Conservation (phyloP, 2,797 vertebrate species). For the Mionectes olivaceus region DNA sequence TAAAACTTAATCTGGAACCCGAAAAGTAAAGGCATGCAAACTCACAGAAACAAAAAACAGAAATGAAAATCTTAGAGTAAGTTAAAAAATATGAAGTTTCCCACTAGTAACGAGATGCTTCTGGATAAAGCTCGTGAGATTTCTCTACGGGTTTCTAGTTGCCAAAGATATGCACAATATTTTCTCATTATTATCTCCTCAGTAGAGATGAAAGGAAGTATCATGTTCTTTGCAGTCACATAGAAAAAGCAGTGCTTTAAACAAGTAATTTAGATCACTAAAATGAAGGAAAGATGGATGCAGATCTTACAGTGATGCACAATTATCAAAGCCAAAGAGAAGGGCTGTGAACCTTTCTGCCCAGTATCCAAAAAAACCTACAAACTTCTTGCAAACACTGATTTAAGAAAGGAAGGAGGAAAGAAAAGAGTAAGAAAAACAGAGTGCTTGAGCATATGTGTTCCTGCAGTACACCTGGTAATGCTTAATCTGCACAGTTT, state of each 20-base stretch:
- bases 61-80: constrained; percentile 52
- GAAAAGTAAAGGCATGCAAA: constrained; percentile 16
- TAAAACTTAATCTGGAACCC: constrained; percentile 23
- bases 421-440: not conserved
- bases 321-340: constrained; percentile 57
- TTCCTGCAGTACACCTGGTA: not conserved
- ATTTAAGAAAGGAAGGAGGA: not conserved
- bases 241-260: constrained; percentile 61
- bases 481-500: constrained; percentile 19
- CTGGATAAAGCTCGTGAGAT: constrained; percentile 68
- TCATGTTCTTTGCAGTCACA: constrained; percentile 56
- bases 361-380: not conserved
- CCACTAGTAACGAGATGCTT: constrained; percentile 67
- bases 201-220: constrained; percentile 50
- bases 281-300: constrained; percentile 45
- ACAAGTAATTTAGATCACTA: constrained; percentile 61
- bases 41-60: not conserved
- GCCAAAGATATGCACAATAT: constrained; percentile 75
- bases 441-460: not conserved
- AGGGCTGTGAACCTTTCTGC: constrained; percentile 33
- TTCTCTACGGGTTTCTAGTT: constrained; percentile 73
- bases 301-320: constrained; percentile 16
- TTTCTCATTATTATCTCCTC: constrained; percentile 79
- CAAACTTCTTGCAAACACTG: constrained; percentile 49
- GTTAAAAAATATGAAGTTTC: constrained; percentile 70